These are phyloP conservation scores for Cephus cinctus DNA, from an alignment of 1,140 invertebrate genomes.

Conservation along the genomic window DNA sequence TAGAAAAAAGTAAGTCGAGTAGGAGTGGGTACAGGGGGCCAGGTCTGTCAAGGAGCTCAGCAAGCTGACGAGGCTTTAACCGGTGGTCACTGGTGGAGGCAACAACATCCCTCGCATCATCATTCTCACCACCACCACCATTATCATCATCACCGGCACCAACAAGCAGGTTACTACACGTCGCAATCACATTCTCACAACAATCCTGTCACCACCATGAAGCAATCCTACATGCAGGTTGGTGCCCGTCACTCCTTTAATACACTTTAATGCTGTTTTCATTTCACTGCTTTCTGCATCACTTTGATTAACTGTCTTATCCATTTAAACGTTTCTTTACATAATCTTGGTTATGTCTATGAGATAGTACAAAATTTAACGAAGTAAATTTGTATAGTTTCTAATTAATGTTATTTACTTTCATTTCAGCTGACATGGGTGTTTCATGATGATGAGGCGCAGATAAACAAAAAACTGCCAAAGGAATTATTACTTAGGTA, in stretches of 20 bases:
- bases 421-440: slow-evolving; percentile 57
- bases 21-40: slow-evolving; percentile 47
- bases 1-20: slow-evolving; percentile 56
- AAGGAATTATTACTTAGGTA: slow-evolving; percentile 90
- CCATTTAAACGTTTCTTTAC: background rate
- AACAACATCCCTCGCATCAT: slow-evolving; percentile 45
- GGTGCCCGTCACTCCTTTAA: slow-evolving; percentile 30
- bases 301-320: background rate
- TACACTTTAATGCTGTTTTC: background rate
- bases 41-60: slow-evolving; percentile 45
- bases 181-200: slow-evolving; percentile 52
- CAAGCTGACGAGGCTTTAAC: slow-evolving; percentile 41
- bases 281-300: background rate
- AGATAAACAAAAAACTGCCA: slow-evolving; percentile 94
- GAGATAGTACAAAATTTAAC: background rate
- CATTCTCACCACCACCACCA: slow-evolving; percentile 37
- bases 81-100: slow-evolving; percentile 52
- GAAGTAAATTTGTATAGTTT: background rate
- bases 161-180: slow-evolving; percentile 50
- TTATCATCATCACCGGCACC: slow-evolving; percentile 47
- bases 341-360: background rate
- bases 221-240: slow-evolving; percentile 56
- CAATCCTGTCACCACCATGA: slow-evolving; percentile 53
- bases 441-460: slow-evolving; percentile 77
- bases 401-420: slow-evolving; percentile 5